Evolutionary conservation across 2,113 vertebrate genomes (phyloP), one percentile per base, ranked within the genome.

Genomic region (Nycticryphes semicollaris): DNA sequence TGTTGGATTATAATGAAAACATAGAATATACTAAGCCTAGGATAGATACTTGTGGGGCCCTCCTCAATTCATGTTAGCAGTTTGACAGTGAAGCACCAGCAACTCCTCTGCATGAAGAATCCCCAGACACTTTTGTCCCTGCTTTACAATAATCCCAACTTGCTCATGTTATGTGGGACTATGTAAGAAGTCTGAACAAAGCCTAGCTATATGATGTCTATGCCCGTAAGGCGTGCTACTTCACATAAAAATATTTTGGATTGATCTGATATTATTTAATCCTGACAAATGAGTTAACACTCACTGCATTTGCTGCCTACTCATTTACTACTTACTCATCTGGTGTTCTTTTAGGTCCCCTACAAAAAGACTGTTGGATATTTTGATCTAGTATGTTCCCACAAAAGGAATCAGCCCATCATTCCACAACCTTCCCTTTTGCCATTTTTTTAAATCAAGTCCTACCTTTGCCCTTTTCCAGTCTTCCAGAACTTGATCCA

Each of bases 251-350:
- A 73, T 30, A 82, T 62, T 84, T 93, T 81, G 39, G 77, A 91
- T 87, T 95, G 89, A 94, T 96, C 62, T 94, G 87, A 69, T 91
- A 73, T 60, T 67, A 94, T 93, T 93, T 82, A 89, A 94, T 87
- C 48, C 66, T 91, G 91, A 96, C 81, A 95, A 96, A 97, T 84
- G 66, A 92, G 67, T 89, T 96, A 93, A 75, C 82, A 94, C 73
- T 94, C 77, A 62, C 84, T 93, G 74, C 69, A 78, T 90, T 84
- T 95, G 21, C 67, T 80, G 73, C 73, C 83, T 95, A 80, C 73
- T 95, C 56, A 79, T 84, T 84, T 75, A 50, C 53, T 94, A 43
- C 87, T 95, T 84, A 57, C 57, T 94, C 69, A 82, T 91, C 84
- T 89, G 78, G 69, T 82, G 62, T 43, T 84, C 59, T 73, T 93